A percentile compares a stretch with the other conserved stretches of the same genome.
Conservation (phyloP, 1,140 invertebrate genomes). For the Leptonema lineaticorne region DNA sequence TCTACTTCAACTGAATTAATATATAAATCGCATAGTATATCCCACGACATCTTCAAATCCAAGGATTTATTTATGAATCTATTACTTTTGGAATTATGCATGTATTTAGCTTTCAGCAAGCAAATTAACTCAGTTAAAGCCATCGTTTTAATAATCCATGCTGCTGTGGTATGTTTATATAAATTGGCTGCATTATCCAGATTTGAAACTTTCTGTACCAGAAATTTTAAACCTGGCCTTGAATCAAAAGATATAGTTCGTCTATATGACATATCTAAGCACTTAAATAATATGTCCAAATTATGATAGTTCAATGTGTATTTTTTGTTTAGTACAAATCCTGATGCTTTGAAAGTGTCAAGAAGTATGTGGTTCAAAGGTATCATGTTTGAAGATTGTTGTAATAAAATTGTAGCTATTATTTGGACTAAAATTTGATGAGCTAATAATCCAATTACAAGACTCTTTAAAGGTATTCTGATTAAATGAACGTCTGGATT, state of each 20-base stretch:
- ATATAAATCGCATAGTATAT: conserved; percentile 58
- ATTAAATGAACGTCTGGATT: conserved; percentile 79
- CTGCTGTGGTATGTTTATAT: conserved; percentile 89
- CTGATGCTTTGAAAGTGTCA: conserved; percentile 58
- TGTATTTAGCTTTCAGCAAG: not conserved
- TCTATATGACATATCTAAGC: conserved; percentile 77
- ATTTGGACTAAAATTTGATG: conserved; percentile 91
- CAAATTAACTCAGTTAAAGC: conserved; percentile 72
- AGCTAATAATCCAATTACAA: conserved; percentile 84
- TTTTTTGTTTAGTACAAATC: conserved; percentile 56
- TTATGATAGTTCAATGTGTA: conserved; percentile 59
- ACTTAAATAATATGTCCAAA: conserved; percentile 71
- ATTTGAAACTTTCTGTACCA: conserved; percentile 89
- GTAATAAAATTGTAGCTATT: conserved; percentile 79
- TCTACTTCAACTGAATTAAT: conserved; percentile 53
- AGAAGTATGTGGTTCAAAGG: conserved; percentile 60
- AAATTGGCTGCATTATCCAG: conserved; percentile 86
- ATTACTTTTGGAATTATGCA: conserved; percentile 3
- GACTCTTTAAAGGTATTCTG: conserved; percentile 80
- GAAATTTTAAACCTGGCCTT: conserved; percentile 87
- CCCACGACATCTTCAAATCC: conserved; percentile 62
- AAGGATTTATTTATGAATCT: conserved; percentile 39
- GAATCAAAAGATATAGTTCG: conserved; percentile 83
- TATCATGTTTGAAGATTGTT: conserved; percentile 61
- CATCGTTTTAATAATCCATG: conserved; percentile 88